phyloP scores from a whole-genome alignment of 2,888 invertebrate species.

The Empis livida region DNA sequence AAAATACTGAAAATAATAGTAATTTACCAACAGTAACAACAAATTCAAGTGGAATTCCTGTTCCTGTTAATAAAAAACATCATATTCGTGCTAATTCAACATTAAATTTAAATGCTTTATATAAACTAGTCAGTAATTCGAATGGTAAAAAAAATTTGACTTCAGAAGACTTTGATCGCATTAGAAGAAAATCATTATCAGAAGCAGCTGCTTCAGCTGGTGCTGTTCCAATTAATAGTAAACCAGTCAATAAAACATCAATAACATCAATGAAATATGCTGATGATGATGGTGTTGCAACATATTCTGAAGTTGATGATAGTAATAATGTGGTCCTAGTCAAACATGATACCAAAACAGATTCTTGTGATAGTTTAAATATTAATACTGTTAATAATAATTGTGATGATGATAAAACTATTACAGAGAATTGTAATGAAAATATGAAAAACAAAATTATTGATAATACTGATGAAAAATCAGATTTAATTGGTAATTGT shows the following conservation, averaged over 20 bases:
- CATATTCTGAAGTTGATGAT: constrained; percentile 13
- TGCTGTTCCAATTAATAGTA: constrained; percentile 19
- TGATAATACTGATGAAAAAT: no score
- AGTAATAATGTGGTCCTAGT: constrained; percentile 22
- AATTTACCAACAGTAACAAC: constrained; percentile 6
- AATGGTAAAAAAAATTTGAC: constrained; percentile 25
- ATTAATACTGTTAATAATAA: constrained; percentile 11
- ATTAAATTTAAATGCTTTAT: constrained; percentile 27
- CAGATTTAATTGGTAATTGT: no score
- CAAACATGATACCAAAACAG: constrained; percentile 19
- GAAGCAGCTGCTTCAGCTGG: constrained; percentile 21
- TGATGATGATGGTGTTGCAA: constrained; percentile 11
- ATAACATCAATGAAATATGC: constrained; percentile 14
- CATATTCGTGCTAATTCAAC: constrained; percentile 19
- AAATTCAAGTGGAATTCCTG: constrained; percentile 6
- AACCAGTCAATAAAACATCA: constrained; percentile 10
- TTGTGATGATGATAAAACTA: no score
- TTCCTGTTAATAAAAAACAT: constrained; percentile 6
- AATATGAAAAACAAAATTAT: not conserved
- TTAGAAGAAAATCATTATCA: constrained; percentile 25
- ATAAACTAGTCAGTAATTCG: constrained; percentile 22
- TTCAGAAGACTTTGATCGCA: constrained; percentile 25
- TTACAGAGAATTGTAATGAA: not conserved
- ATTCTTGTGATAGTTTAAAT: constrained; percentile 17
- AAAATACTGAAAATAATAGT: constrained; percentile 3